Evolutionary conservation across 2,113 vertebrate genomes (phyloP).

Genomic region (Ochotona curzoniae): DNA sequence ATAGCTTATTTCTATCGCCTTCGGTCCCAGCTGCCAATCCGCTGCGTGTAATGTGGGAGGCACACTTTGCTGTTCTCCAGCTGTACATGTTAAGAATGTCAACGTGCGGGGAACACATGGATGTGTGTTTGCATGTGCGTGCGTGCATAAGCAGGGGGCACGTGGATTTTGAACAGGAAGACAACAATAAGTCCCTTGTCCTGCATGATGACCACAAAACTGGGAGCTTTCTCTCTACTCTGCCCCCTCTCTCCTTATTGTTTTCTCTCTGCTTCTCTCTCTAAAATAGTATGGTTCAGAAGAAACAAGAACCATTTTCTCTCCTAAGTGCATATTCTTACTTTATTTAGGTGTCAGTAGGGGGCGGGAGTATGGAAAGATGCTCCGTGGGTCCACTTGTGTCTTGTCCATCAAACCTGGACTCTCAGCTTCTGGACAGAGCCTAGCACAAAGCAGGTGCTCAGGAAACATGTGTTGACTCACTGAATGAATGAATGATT

Average conservation of each 20-base stretch:
- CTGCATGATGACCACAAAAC: background rate
- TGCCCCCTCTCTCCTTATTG: background rate
- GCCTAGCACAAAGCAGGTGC: background rate
- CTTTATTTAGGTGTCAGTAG: background rate
- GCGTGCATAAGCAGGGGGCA: background rate
- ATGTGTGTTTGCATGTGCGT: background rate
- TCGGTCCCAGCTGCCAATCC: slow-evolving; percentile 79
- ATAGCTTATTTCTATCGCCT: slow-evolving; percentile 82
- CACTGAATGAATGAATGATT: background rate
- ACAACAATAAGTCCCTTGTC: slow-evolving; percentile 57
- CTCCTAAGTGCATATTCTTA: slow-evolving; percentile 6
- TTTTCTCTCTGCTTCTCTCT: background rate
- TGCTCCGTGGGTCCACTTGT: background rate
- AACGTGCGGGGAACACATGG: background rate
- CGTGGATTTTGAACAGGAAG: slow-evolving; percentile 46
- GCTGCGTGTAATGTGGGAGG: slow-evolving; percentile 60
- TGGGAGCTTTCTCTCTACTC: background rate
- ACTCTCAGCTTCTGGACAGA: background rate
- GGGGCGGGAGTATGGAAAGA: background rate
- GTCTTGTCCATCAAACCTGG: background rate
- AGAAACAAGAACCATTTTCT: background rate
- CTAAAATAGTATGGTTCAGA: background rate
- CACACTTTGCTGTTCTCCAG: slow-evolving; percentile 5
- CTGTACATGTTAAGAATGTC: slow-evolving; percentile 68
- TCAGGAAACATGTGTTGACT: slow-evolving; percentile 32